These are phyloP conservation scores for Neolamprologus ventralis DNA, from an alignment of 2,113 vertebrate genomes.

Conservation along the genomic window DNA sequence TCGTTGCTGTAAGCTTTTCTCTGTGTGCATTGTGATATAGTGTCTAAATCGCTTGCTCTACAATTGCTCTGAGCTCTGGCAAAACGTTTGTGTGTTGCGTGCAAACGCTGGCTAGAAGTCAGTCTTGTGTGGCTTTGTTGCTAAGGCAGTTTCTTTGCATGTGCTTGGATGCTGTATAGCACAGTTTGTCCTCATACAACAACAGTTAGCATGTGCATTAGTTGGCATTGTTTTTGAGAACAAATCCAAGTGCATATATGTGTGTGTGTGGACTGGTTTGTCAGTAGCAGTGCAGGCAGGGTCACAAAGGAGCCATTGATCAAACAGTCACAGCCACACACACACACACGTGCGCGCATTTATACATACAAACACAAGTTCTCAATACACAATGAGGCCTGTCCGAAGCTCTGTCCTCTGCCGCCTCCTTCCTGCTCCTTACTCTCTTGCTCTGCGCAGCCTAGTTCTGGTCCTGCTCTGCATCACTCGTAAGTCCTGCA, in stretches of 20 bases:
- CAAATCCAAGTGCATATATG: conserved; percentile 3
- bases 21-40: conserved; percentile 8
- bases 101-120: neutral
- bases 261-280: conserved; percentile 5
- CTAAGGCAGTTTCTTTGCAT: conserved; percentile 2
- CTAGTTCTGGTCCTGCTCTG: conserved; percentile 63
- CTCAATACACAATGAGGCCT: conserved; percentile 69
- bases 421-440: conserved; percentile 34
- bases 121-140: neutral
- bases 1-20: neutral
- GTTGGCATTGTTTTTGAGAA: conserved; percentile 36
- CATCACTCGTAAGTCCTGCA: conserved; percentile 66
- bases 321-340: conserved; percentile 28
- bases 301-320: conserved; percentile 72
- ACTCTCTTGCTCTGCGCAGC: conserved; percentile 46
- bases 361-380: conserved; percentile 5
- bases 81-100: neutral
- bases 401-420: conserved; percentile 53
- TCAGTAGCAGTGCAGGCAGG: conserved; percentile 30
- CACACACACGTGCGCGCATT: neutral
- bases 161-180: neutral
- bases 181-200: conserved; percentile 2
- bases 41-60: neutral
- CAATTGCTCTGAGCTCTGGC: neutral
- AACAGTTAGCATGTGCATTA: conserved; percentile 18